A percentile compares a stretch with the other conserved stretches of the same genome.
phyloP scores from a whole-genome alignment of 2,113 vertebrate genomes.

The Peromyscus maniculatus region DNA sequence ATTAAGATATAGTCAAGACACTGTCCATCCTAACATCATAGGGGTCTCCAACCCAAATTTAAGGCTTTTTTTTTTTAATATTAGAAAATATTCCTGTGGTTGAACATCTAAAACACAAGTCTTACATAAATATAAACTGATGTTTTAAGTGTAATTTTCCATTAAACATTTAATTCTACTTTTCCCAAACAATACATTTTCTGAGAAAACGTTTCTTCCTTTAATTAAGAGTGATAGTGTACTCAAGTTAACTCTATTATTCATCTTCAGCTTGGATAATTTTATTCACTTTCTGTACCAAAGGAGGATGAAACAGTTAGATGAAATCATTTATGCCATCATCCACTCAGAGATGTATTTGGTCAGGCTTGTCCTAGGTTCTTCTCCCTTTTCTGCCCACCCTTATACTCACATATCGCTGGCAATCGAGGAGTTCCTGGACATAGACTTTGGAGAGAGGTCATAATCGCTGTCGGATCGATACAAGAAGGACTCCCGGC shows the following conservation, averaged over 20 bases:
- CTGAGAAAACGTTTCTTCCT: constrained; percentile 9
- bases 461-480: constrained; percentile 99
- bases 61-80: not conserved
- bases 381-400: not conserved
- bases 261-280: not conserved
- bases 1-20: not conserved
- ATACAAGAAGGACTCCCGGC: constrained; percentile 98
- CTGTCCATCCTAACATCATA: not conserved
- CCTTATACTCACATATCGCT: constrained; percentile 96
- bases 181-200: constrained; percentile 33
- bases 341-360: not conserved
- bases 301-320: not conserved
- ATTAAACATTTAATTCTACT: not conserved
- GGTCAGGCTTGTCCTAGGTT: not conserved
- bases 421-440: constrained; percentile 99
- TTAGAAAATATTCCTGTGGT: not conserved
- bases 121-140: not conserved
- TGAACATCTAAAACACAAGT: constrained; percentile 1
- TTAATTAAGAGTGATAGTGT: not conserved
- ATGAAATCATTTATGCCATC: not conserved
- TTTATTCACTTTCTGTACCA: not conserved
- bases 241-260: not conserved
- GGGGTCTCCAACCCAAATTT: not conserved
- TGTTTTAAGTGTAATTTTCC: not conserved
- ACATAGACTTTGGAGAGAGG: constrained; percentile 99